Base-by-base conservation (phyloP, 2,888 invertebrate species). In the Seira ritae region DNA sequence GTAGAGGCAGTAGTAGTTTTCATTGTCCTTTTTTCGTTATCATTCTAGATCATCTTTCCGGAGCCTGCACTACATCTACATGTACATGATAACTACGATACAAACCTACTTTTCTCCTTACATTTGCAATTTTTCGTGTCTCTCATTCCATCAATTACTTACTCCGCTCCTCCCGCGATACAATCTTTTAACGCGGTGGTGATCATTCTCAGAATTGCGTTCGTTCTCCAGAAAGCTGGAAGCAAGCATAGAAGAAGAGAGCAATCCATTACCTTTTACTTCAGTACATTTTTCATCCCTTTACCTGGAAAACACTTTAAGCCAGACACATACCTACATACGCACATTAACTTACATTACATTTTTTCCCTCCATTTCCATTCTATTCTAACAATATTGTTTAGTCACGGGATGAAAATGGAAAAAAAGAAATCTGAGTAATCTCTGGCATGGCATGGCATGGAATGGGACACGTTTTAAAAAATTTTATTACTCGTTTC, bases 91-190 rank as follows among this genome's bases (percentile, higher is more conserved):
- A n/a, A n/a, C n/a, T n/a, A n/a, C n/a, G n/a, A n/a, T n/a, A n/a
- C 60, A 60, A 15, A n/a, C 42, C 42, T 42, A 42, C 42, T n/a
- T n/a, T n/a, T n/a, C n/a, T n/a, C n/a, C n/a, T n/a, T n/a, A 60
- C 60, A 60, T n/a, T 67, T n/a, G 4, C 67, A 67, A 67, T 22
- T 67, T 24, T n/a, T 67, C 62, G 62, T 62, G 20, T 62, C 62
- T 19, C 22, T 67, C 67, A 67, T 67, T 67, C 67, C n/a, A 22
- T 20, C 69, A 31, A 69, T 42, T 69, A 31, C 69, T 17, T 22
- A 23, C 4, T n/a, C 62, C 6, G n/a, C n/a, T n/a, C n/a, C n/a
- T n/a, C n/a, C 6, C 42, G 42, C 42, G 42, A 42, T 42, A 42
- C 42, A 42, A 42, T 15, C 60, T 60, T 60, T 60, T 60, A n/a